Evolutionary conservation across 1,140 invertebrate genomes (phyloP), one percentile per base, ranked within the genome.

Genomic region (Dreissena rostriformis): DNA sequence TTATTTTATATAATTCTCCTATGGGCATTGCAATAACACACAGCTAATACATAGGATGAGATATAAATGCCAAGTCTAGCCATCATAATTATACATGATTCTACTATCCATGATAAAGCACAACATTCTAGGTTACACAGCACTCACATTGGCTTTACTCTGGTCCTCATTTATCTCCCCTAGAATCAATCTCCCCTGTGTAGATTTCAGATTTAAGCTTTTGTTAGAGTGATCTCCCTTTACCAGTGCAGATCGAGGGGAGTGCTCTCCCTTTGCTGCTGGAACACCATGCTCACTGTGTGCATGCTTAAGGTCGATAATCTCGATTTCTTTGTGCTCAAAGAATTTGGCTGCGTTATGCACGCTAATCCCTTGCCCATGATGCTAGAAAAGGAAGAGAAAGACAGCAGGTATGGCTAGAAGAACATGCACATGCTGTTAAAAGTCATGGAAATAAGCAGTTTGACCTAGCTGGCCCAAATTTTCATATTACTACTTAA

Each of bases 291-390:
- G 39, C 8, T 39, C 22, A 61, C 57, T 61, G 17, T 61, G 17
- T 6, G 22, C 57, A 61, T 61, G 57, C 12, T 61, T 61, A 71
- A 80, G 68, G 39, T 82, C 80, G 17, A 82, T 75, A 10, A 82
- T 82, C 52, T 82, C 71, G 52, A 82, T 82, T 53, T 82, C 80
- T 74, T 29, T 74, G 26, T 82, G 80, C 53, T 82, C 80, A 68
- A 82, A 82, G 70, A 66, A 82, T 61, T 67, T 70, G 6, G 80
- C 80, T 24, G 80, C 80, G 75, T 74, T 82, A 2, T 82, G 71
- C 29, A 82, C 55, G 29, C 19, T 75, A 4, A 82, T 0, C 14
- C 39, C 67, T 66, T 24, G 5, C 11, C 28, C 14, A 15, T 1
- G 22, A 67, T 29, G 39, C 65, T 77, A 26, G 39, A 77, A 15